Conservation (phyloP, 2,797 vertebrate genomes). For the Urocyon cinereoargenteus region DNA sequence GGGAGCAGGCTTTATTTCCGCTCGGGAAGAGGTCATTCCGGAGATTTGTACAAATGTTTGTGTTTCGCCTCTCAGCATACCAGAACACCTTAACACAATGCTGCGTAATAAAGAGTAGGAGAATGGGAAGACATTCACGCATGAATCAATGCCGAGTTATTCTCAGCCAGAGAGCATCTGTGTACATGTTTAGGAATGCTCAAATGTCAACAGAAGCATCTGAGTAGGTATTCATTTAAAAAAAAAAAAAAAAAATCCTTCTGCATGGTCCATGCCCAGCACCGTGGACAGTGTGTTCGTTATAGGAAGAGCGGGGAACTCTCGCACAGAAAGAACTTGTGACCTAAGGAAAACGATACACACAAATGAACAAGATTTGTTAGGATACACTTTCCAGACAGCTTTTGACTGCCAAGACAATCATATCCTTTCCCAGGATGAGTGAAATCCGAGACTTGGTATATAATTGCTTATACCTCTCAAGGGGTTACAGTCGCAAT, state of each 20-base stretch:
- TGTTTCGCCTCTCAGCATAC: not conserved
- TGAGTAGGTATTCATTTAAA: not conserved
- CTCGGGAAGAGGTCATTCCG: constrained; percentile 55
- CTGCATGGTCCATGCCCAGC: not conserved
- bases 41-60: constrained; percentile 64
- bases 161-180: not conserved
- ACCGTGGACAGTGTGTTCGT: not conserved
- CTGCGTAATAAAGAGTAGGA: constrained; percentile 54
- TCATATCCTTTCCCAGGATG: constrained; percentile 1
- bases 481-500: constrained; percentile 25
- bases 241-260: not conserved
- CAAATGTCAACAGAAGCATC: constrained; percentile 13
- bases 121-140: not conserved
- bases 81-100: not conserved
- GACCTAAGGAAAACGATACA: not conserved
- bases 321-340: not conserved
- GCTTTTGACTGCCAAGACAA: constrained; percentile 53
- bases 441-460: constrained; percentile 30
- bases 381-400: not conserved
- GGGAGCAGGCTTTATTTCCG: constrained; percentile 34
- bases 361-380: not conserved
- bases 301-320: not conserved
- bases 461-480: constrained; percentile 63
- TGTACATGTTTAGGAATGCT: not conserved
- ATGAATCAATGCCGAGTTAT: constrained; percentile 55